These are phyloP conservation scores for Campylomormyrus tamandua DNA, from an alignment of 2,113 vertebrate species.

Conservation along the genomic window DNA sequence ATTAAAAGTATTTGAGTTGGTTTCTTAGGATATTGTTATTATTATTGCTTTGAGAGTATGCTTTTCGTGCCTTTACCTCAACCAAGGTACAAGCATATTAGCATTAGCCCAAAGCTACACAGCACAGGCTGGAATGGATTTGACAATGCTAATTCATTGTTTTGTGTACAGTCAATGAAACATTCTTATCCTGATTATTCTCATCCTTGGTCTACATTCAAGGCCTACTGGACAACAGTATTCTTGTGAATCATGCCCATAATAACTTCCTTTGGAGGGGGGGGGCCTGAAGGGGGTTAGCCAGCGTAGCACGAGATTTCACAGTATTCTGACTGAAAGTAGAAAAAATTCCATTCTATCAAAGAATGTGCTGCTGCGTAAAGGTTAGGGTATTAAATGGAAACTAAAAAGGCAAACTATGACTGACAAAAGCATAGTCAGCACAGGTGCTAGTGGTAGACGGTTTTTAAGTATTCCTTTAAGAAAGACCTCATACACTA, in stretches of 20 bases:
- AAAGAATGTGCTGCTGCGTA: neutral
- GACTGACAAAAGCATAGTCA: neutral
- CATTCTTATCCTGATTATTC: neutral
- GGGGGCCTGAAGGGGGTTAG: neutral
- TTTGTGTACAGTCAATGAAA: slow-evolving; percentile 1
- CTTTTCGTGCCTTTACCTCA: neutral
- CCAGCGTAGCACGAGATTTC: neutral
- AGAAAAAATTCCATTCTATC: neutral
- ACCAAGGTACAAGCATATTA: neutral
- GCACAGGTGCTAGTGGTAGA: neutral
- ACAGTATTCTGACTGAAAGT: neutral
- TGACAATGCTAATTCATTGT: neutral
- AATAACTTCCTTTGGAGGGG: neutral
- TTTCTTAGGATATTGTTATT: neutral
- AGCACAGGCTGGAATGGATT: neutral
- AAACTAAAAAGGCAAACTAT: neutral
- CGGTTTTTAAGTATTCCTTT: neutral
- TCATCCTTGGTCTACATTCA: neutral
- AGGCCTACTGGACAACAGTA: neutral
- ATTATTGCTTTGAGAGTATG: neutral
- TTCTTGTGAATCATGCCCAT: neutral
- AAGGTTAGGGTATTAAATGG: neutral
- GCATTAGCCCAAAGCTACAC: neutral
- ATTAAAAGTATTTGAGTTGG: neutral
- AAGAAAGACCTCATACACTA: neutral